Evolutionary conservation across 1,140 invertebrate species (phyloP).

Genomic region (Araneus ventricosus): DNA sequence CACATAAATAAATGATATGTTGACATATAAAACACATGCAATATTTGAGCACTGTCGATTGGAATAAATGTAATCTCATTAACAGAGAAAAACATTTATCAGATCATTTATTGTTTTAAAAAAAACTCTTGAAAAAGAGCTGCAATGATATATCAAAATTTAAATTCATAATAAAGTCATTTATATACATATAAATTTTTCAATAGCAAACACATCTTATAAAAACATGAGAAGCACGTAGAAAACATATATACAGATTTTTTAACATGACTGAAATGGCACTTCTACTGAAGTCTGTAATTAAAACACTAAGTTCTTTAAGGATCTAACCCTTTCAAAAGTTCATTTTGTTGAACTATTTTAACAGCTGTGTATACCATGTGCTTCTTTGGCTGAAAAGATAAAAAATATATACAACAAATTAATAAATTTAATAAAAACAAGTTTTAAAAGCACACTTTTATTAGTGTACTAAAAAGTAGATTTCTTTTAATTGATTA

Average conservation of each 20-base stretch:
- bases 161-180: neutral
- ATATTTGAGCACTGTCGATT: constrained; percentile 1
- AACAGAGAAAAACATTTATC: constrained; percentile 12
- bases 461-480: no score
- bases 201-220: neutral
- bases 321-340: constrained; percentile 5
- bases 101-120: neutral
- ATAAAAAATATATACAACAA: neutral
- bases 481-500: no score
- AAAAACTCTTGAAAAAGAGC: constrained; percentile 6
- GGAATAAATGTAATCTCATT: neutral
- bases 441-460: no score
- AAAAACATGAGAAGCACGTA: neutral
- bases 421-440: no score
- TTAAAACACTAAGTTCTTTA: neutral
- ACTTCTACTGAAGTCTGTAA: neutral
- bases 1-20: neutral
- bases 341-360: constrained; percentile 43
- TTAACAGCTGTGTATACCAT: constrained; percentile 48
- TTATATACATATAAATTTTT: neutral
- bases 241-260: constrained; percentile 21
- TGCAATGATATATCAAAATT: constrained; percentile 20
- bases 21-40: neutral
- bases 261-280: neutral
- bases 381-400: constrained; percentile 39